phyloP scores from a whole-genome alignment of 2,113 vertebrate species.

The Lepus europaeus region DNA sequence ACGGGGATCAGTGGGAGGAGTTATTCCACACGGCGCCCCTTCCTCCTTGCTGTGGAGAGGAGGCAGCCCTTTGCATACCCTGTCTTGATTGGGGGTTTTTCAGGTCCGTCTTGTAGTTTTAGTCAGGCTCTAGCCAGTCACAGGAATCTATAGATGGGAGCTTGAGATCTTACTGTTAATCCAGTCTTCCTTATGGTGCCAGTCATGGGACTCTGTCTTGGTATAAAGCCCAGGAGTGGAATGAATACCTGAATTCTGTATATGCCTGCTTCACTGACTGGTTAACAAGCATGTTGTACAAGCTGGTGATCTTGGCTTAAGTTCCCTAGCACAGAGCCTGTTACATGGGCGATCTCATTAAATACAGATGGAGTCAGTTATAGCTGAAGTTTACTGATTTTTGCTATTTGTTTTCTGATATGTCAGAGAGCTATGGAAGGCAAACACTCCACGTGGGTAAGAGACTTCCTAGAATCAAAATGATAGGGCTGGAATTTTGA shows the following conservation, averaged over 20 bases:
- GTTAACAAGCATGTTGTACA: neutral
- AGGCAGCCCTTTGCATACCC: neutral
- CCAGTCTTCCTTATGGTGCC: neutral
- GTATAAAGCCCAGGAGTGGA: neutral
- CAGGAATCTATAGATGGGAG: neutral
- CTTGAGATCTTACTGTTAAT: neutral
- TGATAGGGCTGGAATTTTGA: neutral
- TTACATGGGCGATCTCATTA: neutral
- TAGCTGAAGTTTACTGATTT: neutral
- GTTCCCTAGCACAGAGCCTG: neutral
- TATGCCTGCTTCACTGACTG: neutral
- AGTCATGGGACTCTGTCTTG: neutral
- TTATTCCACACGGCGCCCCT: neutral
- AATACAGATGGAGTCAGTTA: neutral
- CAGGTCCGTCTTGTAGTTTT: neutral
- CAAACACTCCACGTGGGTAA: neutral
- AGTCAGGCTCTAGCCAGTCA: neutral
- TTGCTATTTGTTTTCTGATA: neutral
- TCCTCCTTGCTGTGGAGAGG: fast-evolving
- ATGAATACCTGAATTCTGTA: neutral
- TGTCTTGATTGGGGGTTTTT: neutral
- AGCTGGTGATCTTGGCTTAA: neutral
- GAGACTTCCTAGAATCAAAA: neutral
- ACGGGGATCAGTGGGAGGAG: neutral
- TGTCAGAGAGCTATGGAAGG: neutral